Evolutionary conservation across 2,113 vertebrate species (phyloP).

Genomic region (Uria aalge): DNA sequence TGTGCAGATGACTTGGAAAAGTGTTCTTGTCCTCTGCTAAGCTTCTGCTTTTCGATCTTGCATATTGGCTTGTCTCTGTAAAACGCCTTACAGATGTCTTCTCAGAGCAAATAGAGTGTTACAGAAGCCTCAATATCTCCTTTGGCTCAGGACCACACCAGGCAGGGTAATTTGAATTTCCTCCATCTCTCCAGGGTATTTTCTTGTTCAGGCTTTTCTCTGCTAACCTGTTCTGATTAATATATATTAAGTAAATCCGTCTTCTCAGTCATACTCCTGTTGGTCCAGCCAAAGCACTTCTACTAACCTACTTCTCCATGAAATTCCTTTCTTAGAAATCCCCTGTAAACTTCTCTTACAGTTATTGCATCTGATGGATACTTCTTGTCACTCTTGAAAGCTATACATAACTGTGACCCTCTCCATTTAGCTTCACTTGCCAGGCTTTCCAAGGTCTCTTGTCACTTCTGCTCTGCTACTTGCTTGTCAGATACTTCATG

Average conservation of each 20-base stretch:
- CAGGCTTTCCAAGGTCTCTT: background rate
- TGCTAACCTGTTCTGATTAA: background rate
- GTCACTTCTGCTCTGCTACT: constrained; percentile 21
- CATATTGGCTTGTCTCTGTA: background rate
- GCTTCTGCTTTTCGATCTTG: background rate
- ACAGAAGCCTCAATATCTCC: background rate
- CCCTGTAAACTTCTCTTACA: background rate
- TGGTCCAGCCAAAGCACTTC: background rate
- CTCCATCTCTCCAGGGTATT: background rate
- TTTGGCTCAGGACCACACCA: background rate
- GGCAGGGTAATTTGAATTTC: background rate
- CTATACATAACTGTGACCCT: background rate
- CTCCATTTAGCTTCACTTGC: background rate
- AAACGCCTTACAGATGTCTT: background rate
- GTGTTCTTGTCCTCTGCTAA: background rate
- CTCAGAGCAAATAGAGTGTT: background rate
- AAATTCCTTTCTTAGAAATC: background rate
- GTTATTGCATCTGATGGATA: background rate
- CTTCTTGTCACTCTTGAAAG: constrained; percentile 17
- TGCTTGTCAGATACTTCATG: background rate
- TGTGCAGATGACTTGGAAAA: background rate
- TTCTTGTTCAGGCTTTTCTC: background rate
- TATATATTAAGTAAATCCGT: background rate
- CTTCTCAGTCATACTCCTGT: background rate
- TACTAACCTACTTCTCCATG: background rate